phyloP scores from a whole-genome alignment of 2,113 vertebrate genomes.

The Petrocephalus microphthalmus region DNA sequence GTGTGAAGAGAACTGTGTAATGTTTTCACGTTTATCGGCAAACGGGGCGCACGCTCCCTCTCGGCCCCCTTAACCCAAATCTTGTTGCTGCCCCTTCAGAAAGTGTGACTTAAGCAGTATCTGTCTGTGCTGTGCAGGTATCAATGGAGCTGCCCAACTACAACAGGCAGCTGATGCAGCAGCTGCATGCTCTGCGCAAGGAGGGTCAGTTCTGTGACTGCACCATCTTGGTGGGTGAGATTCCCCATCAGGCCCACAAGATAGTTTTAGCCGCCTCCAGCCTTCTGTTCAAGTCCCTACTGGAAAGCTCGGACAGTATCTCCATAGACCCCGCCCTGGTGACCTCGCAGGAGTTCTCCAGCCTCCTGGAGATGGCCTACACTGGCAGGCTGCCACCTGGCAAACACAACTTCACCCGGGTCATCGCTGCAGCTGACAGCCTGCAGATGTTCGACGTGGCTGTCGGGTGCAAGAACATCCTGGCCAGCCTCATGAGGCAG shows the following conservation, averaged over 20 bases:
- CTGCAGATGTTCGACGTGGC: slow-evolving; percentile 90
- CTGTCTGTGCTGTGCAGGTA: not conserved
- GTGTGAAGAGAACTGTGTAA: not conserved
- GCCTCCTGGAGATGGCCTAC: slow-evolving; percentile 77
- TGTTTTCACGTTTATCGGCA: not conserved
- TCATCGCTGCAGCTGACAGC: slow-evolving; percentile 73
- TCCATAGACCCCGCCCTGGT: slow-evolving; percentile 71
- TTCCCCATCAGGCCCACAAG: slow-evolving; percentile 73
- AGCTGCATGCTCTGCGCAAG: slow-evolving; percentile 69
- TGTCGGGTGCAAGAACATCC: slow-evolving; percentile 74
- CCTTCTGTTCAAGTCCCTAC: slow-evolving; percentile 74
- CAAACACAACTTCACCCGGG: slow-evolving; percentile 75
- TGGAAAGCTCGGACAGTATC: slow-evolving; percentile 73
- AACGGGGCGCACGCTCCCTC: not conserved
- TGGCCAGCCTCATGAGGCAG: slow-evolving; percentile 63
- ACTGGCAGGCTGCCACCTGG: slow-evolving; percentile 72
- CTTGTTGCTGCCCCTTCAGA: not conserved
- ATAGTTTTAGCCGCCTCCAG: slow-evolving; percentile 79
- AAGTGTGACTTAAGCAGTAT: not conserved
- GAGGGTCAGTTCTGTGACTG: slow-evolving; percentile 80
- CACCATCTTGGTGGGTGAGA: slow-evolving; percentile 66
- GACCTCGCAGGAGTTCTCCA: slow-evolving; percentile 72
- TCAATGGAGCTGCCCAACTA: slow-evolving; percentile 77
- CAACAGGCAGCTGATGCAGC: slow-evolving; percentile 75
- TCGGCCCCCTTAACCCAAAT: not conserved